phyloP scores from a whole-genome alignment of 2,888 invertebrate species.

The Microctonus brassicae region DNA sequence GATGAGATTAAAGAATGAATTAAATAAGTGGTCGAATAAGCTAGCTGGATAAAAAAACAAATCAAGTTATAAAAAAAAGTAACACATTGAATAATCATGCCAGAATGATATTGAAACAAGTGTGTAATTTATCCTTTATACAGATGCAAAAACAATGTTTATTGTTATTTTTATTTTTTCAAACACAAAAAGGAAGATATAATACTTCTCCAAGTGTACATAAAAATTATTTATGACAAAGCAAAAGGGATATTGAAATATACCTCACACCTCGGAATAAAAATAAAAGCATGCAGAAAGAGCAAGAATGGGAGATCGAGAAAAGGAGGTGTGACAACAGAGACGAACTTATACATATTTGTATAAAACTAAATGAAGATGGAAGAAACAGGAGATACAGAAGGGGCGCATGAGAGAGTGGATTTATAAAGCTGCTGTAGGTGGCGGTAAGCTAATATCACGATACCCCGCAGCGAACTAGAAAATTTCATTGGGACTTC shows the following conservation, averaged over 20 bases:
- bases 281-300: background rate
- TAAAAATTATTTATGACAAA: slow-evolving; percentile 13
- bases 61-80: too few relatives aligned
- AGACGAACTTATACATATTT: background rate
- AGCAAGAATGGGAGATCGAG: background rate
- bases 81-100: too few relatives aligned
- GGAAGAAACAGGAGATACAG: slow-evolving; percentile 22
- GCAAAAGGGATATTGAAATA: background rate
- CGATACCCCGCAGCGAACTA: slow-evolving; percentile 67
- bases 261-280: background rate
- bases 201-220: background rate
- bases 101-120: too few relatives aligned
- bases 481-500: slow-evolving; percentile 69
- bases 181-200: too few relatives aligned
- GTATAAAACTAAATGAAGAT: background rate
- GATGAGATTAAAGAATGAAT: too few relatives aligned
- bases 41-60: too few relatives aligned
- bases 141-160: background rate
- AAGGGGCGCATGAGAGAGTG: slow-evolving; percentile 42
- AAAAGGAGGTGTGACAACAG: background rate
- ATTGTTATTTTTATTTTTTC: background rate
- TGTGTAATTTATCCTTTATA: too few relatives aligned
- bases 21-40: too few relatives aligned
- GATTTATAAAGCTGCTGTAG: slow-evolving; percentile 44
- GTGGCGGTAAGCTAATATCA: slow-evolving; percentile 67